Percentiles rank a stretch among this genome's conserved stretches.
These are phyloP conservation scores for Chymomyza fuscimana DNA, from an alignment of 2,888 invertebrate species.

Conservation along the genomic window DNA sequence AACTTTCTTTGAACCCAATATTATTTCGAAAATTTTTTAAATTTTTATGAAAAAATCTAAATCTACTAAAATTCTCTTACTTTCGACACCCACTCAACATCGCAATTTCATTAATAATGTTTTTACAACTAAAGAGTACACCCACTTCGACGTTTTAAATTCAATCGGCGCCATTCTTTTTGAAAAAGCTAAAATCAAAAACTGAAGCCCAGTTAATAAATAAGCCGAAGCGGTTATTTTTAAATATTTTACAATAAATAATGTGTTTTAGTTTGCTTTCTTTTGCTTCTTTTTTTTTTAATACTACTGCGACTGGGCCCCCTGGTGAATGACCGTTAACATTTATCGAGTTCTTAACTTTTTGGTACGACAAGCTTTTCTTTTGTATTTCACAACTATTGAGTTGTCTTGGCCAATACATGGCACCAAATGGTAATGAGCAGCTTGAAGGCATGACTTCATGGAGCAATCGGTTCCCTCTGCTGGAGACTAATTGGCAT, in stretches of 20 bases:
- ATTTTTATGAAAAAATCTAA: no score
- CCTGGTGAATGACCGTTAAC: conserved; percentile 68
- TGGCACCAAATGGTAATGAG: background rate
- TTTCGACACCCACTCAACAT: no score
- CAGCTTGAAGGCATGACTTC: background rate
- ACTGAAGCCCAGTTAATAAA: background rate
- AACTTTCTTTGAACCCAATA: no score
- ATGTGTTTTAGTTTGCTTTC: conserved; percentile 8
- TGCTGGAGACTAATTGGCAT: background rate
- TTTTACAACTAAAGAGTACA: background rate
- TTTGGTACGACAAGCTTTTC: background rate
- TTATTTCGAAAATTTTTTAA: no score
- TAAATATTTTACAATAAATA: conserved; percentile 34
- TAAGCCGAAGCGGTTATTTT: conserved; percentile 24
- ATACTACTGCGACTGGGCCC: conserved; percentile 22
- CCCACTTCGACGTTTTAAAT: background rate
- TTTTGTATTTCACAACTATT: background rate
- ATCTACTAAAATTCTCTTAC: no score
- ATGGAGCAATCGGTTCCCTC: background rate
- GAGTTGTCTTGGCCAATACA: background rate
- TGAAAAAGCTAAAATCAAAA: background rate
- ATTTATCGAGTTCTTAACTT: conserved; percentile 39
- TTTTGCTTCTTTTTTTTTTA: conserved; percentile 20
- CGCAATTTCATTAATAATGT: no score
- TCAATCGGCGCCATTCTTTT: background rate